Conservation (phyloP, 2,113 vertebrate genomes). For the Cyphomyrus plagiostoma region DNA sequence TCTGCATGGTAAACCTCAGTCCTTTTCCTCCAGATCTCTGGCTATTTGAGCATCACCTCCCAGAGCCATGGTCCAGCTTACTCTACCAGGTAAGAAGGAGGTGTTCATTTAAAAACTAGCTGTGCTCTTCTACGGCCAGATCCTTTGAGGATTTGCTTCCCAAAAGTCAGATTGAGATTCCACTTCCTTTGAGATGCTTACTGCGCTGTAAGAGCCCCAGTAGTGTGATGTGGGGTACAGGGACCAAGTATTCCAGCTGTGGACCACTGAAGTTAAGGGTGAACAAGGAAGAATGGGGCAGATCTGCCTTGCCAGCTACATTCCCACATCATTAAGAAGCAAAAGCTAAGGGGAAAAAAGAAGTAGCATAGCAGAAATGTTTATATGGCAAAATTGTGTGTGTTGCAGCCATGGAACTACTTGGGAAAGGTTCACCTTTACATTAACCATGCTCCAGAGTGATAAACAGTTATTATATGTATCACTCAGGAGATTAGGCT, state of each 20-base stretch:
- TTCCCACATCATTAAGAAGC: slow-evolving; percentile 3
- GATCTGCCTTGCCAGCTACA: not conserved
- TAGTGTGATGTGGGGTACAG: not conserved
- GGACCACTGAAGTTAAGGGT: not conserved
- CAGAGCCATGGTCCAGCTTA: not conserved
- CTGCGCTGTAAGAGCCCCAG: not conserved
- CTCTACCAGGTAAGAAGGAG: not conserved
- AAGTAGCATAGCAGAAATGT: not conserved
- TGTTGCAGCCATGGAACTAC: not conserved
- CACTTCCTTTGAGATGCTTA: not conserved
- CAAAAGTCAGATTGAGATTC: not conserved
- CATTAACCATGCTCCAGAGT: not conserved
- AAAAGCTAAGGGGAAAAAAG: not conserved
- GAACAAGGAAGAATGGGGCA: not conserved
- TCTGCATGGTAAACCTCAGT: not conserved
- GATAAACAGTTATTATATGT: not conserved
- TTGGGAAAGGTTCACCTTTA: not conserved
- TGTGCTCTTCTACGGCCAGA: not conserved
- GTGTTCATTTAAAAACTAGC: not conserved
- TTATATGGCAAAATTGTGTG: not conserved
- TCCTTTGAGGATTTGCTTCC: not conserved
- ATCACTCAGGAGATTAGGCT: not conserved
- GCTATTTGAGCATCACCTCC: not conserved
- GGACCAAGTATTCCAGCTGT: not conserved
- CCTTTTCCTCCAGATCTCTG: not conserved